Base-by-base conservation (phyloP, 2,797 vertebrate species). In the Euthynnus affinis region DNA sequence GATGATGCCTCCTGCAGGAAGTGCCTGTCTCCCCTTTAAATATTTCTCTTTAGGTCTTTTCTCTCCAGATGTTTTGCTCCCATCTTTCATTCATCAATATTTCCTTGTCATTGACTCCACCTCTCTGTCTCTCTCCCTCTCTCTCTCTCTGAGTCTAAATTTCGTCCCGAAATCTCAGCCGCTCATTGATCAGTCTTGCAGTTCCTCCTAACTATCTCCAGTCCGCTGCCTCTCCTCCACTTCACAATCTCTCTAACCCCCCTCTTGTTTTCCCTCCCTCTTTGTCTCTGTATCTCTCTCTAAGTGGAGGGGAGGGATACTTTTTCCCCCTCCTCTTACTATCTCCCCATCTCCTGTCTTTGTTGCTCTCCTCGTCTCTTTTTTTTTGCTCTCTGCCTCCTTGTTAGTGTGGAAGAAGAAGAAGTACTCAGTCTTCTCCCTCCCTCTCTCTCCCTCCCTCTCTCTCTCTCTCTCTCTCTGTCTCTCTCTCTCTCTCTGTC, bases 121-220 rank as follows among this genome's bases (percentile, higher is more conserved):
- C 52, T 2, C 58, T 8, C 22, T 3, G 64, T 4, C 67, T 13
- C 40, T 46, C 13, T 29, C 20, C 29, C 78, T 10, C 71, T 20
- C 25, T 22, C 72, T 52, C 56, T 14, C 51, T 42, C 17, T 80
- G 84, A 90, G 81, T 91, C 80, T 62, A 71, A 76, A 85, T 87
- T 85, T 78, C 62, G 80, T 71, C 55, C 71, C 55, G 59, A 86
- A 88, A 87, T 77, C 87, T 80, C 81, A 82, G 80, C 78, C 46
- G 73, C 85, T 87, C 81, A 85, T 82, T 85, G 87, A 87, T 88
- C 83, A 87, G 78, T 74, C 73, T 62, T 72, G 60, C 78, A 86
- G 84, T 63, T 87, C 73, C 80, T 87, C 96, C 96, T 73, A 88
- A 88, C 87, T 90, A 64, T 88, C 86, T 87, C 73, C 77, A 64